Conservation (phyloP, 2,113 vertebrate genomes). For the Ramphastos sulfuratus region DNA sequence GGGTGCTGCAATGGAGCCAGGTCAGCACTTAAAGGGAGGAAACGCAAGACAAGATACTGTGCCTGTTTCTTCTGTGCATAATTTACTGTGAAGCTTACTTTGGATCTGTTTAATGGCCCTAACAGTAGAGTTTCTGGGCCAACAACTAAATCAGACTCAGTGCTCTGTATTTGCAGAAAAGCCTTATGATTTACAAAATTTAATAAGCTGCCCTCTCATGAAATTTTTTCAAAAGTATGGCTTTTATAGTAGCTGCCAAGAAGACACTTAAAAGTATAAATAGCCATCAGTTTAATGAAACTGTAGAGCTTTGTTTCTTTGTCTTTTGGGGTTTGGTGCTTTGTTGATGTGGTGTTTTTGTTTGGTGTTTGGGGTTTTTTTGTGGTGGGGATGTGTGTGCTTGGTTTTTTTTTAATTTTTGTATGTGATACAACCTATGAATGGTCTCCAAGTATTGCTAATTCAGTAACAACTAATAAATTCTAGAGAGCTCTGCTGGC, state of each 20-base stretch:
- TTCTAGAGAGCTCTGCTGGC: constrained; percentile 19
- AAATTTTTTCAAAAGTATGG: constrained; percentile 26
- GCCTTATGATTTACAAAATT: constrained; percentile 72
- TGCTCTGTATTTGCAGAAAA: constrained; percentile 54
- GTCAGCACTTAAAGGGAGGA: neutral
- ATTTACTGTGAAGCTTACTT: constrained; percentile 67
- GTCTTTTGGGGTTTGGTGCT: no score
- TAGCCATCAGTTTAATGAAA: constrained; percentile 37
- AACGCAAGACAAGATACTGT: neutral
- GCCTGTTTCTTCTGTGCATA: constrained; percentile 52
- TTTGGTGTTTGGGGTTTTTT: neutral
- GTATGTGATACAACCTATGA: neutral
- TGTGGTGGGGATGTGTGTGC: no score
- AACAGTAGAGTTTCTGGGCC: constrained; percentile 67
- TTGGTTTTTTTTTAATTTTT: neutral
- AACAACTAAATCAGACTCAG: constrained; percentile 61
- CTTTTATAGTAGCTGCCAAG: constrained; percentile 39
- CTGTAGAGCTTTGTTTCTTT: neutral
- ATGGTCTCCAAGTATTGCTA: constrained; percentile 27
- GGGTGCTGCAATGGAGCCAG: neutral
- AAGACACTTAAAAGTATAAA: constrained; percentile 50
- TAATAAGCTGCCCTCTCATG: constrained; percentile 54
- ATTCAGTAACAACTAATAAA: constrained; percentile 63
- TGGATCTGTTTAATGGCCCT: constrained; percentile 68
- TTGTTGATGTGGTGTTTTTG: neutral